A percentile compares a stretch with the other conserved stretches of the same genome.
Conservation (phyloP, 1,140 invertebrate species). For the Lucilia sericata region DNA sequence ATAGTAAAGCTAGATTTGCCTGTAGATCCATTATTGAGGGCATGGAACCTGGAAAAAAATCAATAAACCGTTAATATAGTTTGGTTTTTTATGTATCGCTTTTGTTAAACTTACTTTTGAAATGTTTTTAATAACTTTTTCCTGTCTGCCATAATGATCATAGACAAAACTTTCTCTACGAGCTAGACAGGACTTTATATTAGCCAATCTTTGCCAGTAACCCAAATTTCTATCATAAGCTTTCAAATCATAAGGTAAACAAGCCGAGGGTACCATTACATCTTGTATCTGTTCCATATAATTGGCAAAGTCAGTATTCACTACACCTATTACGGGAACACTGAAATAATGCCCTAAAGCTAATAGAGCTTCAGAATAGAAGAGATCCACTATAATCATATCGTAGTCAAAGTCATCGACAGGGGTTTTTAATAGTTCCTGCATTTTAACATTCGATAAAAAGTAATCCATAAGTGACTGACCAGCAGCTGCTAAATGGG, state of each 20-base stretch:
- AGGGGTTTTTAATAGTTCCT: slow-evolving; percentile 52
- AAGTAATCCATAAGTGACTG: slow-evolving; percentile 56
- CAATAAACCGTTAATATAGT: no score
- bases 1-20: slow-evolving; percentile 66
- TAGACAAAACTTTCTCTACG: slow-evolving; percentile 54
- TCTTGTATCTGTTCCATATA: slow-evolving; percentile 63
- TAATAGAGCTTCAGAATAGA: slow-evolving; percentile 68
- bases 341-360: slow-evolving; percentile 65
- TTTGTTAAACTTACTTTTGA: slow-evolving; percentile 51
- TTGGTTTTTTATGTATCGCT: no score
- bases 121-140: slow-evolving; percentile 59
- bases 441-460: slow-evolving; percentile 52
- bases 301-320: slow-evolving; percentile 60
- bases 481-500: slow-evolving; percentile 55
- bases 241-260: slow-evolving; percentile 57
- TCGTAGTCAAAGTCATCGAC: slow-evolving; percentile 67
- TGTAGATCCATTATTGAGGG: slow-evolving; percentile 69
- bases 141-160: slow-evolving; percentile 56
- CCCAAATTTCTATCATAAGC: slow-evolving; percentile 47
- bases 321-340: slow-evolving; percentile 66
- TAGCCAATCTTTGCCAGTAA: slow-evolving; percentile 53
- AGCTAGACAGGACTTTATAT: slow-evolving; percentile 52
- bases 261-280: slow-evolving; percentile 56
- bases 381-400: slow-evolving; percentile 68
- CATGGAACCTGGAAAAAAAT: slow-evolving; percentile 51